Evolutionary conservation across 2,797 vertebrate species (phyloP), one percentile per base, ranked within the genome.

Genomic region (Chaetodon trifasciatus): DNA sequence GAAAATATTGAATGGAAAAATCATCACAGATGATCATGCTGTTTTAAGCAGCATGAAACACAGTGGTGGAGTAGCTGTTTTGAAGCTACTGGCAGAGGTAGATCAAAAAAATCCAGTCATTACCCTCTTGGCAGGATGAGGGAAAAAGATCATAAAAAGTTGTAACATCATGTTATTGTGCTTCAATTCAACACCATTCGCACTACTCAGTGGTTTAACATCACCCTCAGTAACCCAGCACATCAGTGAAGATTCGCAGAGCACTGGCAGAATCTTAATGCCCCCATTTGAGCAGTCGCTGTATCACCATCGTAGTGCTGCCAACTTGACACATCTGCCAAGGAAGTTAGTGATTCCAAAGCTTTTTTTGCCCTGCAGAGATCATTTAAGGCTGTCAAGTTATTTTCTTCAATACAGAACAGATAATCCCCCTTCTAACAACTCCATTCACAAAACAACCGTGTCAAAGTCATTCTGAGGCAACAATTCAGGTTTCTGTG

Each of bases 261-360:
- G 24, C 70, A 70, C 17, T 74, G 80, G 76, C 77, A 86, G 85
- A 91, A 84, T 90, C 80, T 64, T 78, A 87, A 88, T 89, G 67
- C 58, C 67, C 23, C 57, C 10, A 49, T 91, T 82, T 74, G 52
- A 83, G 69, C 16, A 1, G 55, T 88, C 56, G 12, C 80, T 50
- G 66, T 75, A 76, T 76, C n/a, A 35, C 47, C 15, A 52, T 79
- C 69, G 62, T 37, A 75, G 74, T 3, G 6, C 65, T 84, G 85
- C 83, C 86, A 91, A 62, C 70, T 76, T 70, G n/a, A 68, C 70
- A 78, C 76, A 47, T 86, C 71, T 87, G 88, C 81, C 87, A 89
- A 88, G 65, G 58, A 87, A 78, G 65, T 83, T 78, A 24, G 58
- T 71, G 70, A 69, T 78, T 86, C 64, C 35, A 70, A 76, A 79